Evolutionary conservation across 2,113 vertebrate genomes (phyloP), one percentile per base, ranked within the genome.

Genomic region (Perccottus glenii): DNA sequence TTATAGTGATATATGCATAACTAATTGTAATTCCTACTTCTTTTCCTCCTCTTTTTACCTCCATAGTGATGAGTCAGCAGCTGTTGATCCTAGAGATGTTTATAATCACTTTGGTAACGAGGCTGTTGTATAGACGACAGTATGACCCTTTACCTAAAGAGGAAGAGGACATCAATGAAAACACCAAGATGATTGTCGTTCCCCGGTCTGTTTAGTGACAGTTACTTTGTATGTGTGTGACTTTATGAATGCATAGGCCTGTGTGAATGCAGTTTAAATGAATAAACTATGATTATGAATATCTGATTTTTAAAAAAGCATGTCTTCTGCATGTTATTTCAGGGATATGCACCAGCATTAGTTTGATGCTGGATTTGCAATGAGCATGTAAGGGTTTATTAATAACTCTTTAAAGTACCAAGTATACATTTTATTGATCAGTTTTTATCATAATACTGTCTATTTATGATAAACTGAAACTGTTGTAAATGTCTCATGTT

Each of bases 51-150:
- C 3, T 27, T 11, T 67, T 8, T 45, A 19, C 66, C 46, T 77
- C 40, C 9, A 0, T 51, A 96, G 94, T 94, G 86, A 82, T 94
- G 70, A 92, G 73, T 73, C 93, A 96, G 77, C 94, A 95, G 88
- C 79, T 96, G 64, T 85, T 94, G 72, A 94, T 96, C 81, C 89
- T 93, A 81, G 94, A 96, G 78, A 95, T 95, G 92, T 96, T 97
- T 81, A 90, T 96, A 70, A 92, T 96, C 74, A 95, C 93, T 5
- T 73, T 98, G 46, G 85, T 92, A 4, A 94, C 92, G 0, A 88
- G 94, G 15, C 69, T 92, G 71, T 73, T 95, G 44, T 95, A 95
- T 65, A 85, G 94, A 15, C 90, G 93, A 63, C 87, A 79, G 72
- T 95, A 94, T 0, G 56, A 92, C 0, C 89, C 92, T 1, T 70